Evolutionary conservation across 2,888 invertebrate genomes (phyloP).

Genomic region (Xanthorhoe designata): DNA sequence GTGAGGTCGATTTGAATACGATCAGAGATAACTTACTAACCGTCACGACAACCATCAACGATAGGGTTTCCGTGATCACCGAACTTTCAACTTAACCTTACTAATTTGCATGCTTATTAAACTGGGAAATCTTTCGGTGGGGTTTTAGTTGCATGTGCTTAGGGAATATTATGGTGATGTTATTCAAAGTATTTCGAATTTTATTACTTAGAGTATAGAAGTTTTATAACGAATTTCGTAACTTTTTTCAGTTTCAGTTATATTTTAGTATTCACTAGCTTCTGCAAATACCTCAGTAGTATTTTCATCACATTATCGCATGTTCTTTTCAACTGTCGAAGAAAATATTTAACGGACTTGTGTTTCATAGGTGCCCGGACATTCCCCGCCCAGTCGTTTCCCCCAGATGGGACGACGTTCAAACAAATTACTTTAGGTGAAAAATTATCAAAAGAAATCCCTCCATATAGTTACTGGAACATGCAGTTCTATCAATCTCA

Average conservation of each 20-base stretch:
- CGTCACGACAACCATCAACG: slow-evolving; percentile 65
- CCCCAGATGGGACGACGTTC: slow-evolving; percentile 96
- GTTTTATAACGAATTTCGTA: slow-evolving; percentile 17
- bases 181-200: slow-evolving; percentile 34
- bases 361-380: slow-evolving; percentile 91
- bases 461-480: slow-evolving; percentile 98
- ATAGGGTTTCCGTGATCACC: slow-evolving; percentile 55
- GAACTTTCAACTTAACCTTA: slow-evolving; percentile 59
- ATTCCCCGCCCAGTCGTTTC: slow-evolving; percentile 95
- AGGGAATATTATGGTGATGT: slow-evolving; percentile 39
- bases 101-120: slow-evolving; percentile 67
- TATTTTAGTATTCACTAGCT: slow-evolving; percentile 10
- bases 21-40: slow-evolving; percentile 77
- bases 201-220: slow-evolving; percentile 26
- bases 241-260: slow-evolving; percentile 10
- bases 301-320: slow-evolving; percentile 70
- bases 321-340: slow-evolving; percentile 46
- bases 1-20: slow-evolving; percentile 85
- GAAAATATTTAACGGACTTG: slow-evolving; percentile 44
- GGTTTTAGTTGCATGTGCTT: slow-evolving; percentile 60
- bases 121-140: slow-evolving; percentile 44
- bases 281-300: slow-evolving; percentile 38
- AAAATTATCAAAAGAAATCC: slow-evolving; percentile 94
- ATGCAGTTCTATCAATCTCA: slow-evolving; percentile 98
- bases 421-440: slow-evolving; percentile 95